Base-by-base conservation (phyloP, 2,113 vertebrate genomes). In the Antigone vipio region DNA sequence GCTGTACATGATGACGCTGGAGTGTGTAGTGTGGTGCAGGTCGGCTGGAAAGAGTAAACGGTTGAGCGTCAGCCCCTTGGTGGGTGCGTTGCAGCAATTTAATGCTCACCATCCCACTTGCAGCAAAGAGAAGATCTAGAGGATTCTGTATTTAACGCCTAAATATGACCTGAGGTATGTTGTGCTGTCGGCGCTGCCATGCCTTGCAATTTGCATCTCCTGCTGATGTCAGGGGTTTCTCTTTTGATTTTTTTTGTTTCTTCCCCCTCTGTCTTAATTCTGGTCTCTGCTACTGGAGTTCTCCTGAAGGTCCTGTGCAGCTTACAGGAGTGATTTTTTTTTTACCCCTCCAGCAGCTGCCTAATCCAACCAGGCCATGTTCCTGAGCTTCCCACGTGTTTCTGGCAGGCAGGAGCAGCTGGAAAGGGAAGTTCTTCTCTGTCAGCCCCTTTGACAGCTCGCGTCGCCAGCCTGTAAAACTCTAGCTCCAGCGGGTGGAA, bases 61-160 rank as follows among this genome's bases (percentile, higher is more conserved):
- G 16, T 10, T 2, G 4, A 11, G 35, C 32, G 32, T 26, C 45
- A 2, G 16, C 32, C 58, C 66, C n/a, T 6, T 1, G 15, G 56
- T 2, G 12, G 49, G 66, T 5, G 55, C 30, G 0, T 6, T 23
- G 53, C 45, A 11, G 64, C 38, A 12, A 1, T 45, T 15, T 2
- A 0, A 2, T 2, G 68, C 42, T 47, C 60, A 0, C 69, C 34
- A 1, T 5, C 58, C 47, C 10, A 0, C 38, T 4, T 3, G 40
- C 38, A 20, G 68, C 47, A 6, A 3, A 18, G 81, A 32, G 81
- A 9, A 29, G 81, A 9, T 7, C 2, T 3, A 26, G 68, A 35
- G 49, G 68, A 21, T 24, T 68, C 81, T 45, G 45, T 7, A 3
- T 12, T 9, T 14, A 3, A 11, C 11, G 1, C 11, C 35, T 11